A percentile compares a stretch with the other conserved stretches of the same genome.
Evolutionary conservation across 1,140 invertebrate genomes (phyloP).

Genomic region (Sycobia sp.): DNA sequence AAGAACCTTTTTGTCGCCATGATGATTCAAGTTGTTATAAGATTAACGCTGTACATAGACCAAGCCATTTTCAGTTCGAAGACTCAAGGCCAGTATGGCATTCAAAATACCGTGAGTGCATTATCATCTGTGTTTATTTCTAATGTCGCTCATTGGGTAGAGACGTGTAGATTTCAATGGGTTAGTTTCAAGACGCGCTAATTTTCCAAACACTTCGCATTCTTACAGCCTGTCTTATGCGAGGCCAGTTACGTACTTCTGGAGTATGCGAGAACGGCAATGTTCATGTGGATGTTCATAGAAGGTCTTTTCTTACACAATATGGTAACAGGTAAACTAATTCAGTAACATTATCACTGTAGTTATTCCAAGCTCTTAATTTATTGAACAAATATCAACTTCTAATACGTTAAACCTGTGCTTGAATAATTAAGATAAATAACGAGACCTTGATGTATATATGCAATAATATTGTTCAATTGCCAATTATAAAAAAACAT

Average conservation of each 20-base stretch:
- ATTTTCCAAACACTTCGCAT: too few species aligned
- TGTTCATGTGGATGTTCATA: constrained; percentile 96
- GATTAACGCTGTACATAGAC: constrained; percentile 84
- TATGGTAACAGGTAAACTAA: constrained; percentile 70
- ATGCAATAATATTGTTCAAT: too few species aligned
- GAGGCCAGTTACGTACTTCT: constrained; percentile 78
- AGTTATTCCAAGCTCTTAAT: not conserved
- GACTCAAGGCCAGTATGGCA: constrained; percentile 59
- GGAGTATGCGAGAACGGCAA: constrained; percentile 86
- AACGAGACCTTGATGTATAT: too few species aligned
- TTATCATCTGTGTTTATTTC: too few species aligned
- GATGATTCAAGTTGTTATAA: constrained; percentile 81
- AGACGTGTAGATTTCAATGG: too few species aligned
- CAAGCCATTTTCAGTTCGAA: constrained; percentile 66
- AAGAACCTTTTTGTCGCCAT: constrained; percentile 87
- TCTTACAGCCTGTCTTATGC: constrained; percentile 75
- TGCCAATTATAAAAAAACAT: too few species aligned
- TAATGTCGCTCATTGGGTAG: too few species aligned
- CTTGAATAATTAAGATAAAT: too few species aligned
- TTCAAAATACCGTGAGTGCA: constrained; percentile 78
- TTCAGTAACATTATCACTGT: too few species aligned
- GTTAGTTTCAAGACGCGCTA: too few species aligned
- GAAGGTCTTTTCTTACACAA: constrained; percentile 89
- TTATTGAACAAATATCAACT: too few species aligned
- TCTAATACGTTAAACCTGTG: not conserved